Evolutionary conservation across 2,888 invertebrate genomes (phyloP), one percentile per base, ranked within the genome.

Genomic region (Schizotus pectinicornis): DNA sequence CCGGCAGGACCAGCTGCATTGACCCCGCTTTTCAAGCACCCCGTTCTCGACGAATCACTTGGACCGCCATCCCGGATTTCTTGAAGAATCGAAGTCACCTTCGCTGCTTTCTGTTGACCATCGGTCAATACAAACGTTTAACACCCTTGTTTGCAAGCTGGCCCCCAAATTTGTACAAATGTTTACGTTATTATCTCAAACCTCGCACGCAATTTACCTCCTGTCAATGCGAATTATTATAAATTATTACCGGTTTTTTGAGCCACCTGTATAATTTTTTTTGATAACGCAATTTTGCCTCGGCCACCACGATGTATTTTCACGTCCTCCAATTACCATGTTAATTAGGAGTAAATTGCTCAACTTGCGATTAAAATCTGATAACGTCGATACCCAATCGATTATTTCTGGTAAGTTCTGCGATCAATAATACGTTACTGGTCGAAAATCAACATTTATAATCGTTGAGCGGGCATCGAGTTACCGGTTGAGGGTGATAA

Each of bases 131-230:
- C 67, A 64, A 61, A 68, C 67, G 73, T 79, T 79, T 79, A 78
- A 74, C 78, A 74, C 75, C 76, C 78, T 79, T 79, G 78, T 79
- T 79, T 78, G 77, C 76, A 74, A 72, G 73, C 73, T 71, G 45
- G 75, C 75, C 74, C 71, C 72, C 71, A 73, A 75, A 75, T 75
- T 74, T 69, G 61, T 69, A 67, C 72, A 75, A 74, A 75, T 77
- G 77, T 77, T 77, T 77, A 74, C 71, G 66, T 47, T 31, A 43
- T 59, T 50, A 54, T 64, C 63, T 60, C 32, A 33, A 33, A 31
- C 14, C 37, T 53, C 48, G 48, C 31, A 45, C 46, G 50, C 48
- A 49, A 59, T 54, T 59, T 49, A 32, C 37, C 32, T 11, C 38
- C 37, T 39, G 58, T 58, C 58, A 48, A n/a, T 39, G 39, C 45